Conservation (phyloP, 2,113 vertebrate species). For the Eolophus roseicapilla region DNA sequence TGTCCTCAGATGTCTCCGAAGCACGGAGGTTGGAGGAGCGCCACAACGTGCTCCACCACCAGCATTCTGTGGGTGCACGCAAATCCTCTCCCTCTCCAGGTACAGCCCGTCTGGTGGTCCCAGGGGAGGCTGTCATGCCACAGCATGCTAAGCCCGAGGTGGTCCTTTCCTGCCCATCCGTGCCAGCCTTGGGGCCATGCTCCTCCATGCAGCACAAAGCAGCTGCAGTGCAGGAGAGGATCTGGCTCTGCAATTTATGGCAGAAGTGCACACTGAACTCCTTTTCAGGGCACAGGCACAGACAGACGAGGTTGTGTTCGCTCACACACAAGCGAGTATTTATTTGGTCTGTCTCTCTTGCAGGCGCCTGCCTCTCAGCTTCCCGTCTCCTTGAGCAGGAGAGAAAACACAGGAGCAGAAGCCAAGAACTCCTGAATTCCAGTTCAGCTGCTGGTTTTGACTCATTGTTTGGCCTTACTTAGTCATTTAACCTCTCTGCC, state of each 20-base stretch:
- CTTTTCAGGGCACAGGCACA: neutral
- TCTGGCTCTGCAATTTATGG: neutral
- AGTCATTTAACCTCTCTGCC: neutral
- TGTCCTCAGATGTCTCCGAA: neutral
- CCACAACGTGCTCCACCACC: accelerated
- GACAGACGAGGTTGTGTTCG: conserved; percentile 23
- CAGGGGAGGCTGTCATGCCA: accelerated
- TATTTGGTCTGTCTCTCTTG: neutral
- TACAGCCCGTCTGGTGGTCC: accelerated
- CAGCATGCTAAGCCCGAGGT: accelerated
- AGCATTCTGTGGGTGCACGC: neutral
- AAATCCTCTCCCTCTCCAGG: neutral
- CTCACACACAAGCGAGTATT: neutral
- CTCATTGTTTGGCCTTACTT: conserved; percentile 8
- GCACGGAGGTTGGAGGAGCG: accelerated
- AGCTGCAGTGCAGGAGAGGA: neutral
- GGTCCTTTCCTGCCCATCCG: neutral
- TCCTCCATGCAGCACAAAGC: neutral
- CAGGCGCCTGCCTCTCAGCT: neutral
- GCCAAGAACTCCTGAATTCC: conserved; percentile 14
- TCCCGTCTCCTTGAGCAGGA: neutral
- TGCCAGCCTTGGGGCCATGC: neutral
- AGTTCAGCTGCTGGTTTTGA: neutral
- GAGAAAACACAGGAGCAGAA: neutral
- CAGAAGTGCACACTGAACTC: neutral